Base-by-base conservation (phyloP, 2,888 invertebrate genomes). In the Caenorhabditis sulstoni region DNA sequence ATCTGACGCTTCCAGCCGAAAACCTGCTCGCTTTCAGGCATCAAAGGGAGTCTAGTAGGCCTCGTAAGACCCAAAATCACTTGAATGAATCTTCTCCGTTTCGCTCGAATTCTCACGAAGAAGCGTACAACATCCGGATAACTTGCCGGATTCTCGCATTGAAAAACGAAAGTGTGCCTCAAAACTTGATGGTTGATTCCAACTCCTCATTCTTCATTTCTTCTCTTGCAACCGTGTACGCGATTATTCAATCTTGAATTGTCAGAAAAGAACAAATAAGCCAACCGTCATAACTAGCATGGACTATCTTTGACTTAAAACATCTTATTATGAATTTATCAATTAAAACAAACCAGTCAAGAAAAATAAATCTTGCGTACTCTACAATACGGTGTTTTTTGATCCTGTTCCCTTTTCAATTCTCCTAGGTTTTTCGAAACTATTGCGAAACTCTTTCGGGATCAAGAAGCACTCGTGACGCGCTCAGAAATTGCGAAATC, bases 11-110 rank as follows among this genome's bases (percentile, higher is more conserved):
- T 18, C 52, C 41, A n/a, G 11, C 52, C 45, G 49, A 41, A 55
- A 71, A 62, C 29, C 50, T 57, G 71, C 62, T 64, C 62, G 71
- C 62, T 71, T 71, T 71, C 71, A 71, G 71, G 57, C 62, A 49
- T 53, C 71, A 71, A 71, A 71, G 44, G 71, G 71, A 71, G 49
- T 64, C 47, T 62, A 71, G 71, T 61, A 62, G 50, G 11, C 47
- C 44, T 12, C 50, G 18, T 59, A 52, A 70, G 35, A 23, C 29
- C 37, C 53, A 50, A 23, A 59, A 16, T 44, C 71, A 39, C 52
- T 35, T 61, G 22, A 57, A 18, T 61, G 22, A 57, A 18, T 55
- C 53, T 20, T 53, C 53, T 62, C 47, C 20, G 45, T 64, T 29
- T 49, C 53, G 52, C 59, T 44, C 50, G 39, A 55, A 4, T 57